phyloP scores from a whole-genome alignment of 2,797 vertebrate species.

The Acrossocheilus wenchowensis region DNA sequence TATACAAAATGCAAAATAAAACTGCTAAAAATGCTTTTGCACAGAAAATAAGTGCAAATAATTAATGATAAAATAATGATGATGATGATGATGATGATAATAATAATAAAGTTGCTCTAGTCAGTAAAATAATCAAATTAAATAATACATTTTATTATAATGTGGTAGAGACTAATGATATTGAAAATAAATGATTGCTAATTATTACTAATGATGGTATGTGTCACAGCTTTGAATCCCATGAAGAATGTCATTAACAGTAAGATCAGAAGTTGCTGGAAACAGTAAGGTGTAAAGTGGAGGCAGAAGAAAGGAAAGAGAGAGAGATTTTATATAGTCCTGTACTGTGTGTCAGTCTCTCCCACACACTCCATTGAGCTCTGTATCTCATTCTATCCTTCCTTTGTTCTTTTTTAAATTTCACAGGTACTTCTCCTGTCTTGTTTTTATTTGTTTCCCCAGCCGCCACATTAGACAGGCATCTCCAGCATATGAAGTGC shows the following conservation, averaged over 20 bases:
- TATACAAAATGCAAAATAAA: too few relatives aligned
- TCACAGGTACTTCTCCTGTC: slow-evolving; percentile 30
- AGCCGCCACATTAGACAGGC: slow-evolving; percentile 17
- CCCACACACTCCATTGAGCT: slow-evolving; percentile 59
- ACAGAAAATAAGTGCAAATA: not conserved
- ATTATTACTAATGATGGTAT: not conserved
- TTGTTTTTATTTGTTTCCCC: slow-evolving; percentile 39
- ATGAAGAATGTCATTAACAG: slow-evolving; percentile 18
- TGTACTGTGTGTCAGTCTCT: not conserved
- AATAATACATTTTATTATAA: not conserved
- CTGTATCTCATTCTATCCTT: slow-evolving; percentile 7
- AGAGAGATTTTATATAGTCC: not conserved
- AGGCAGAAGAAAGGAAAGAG: slow-evolving; percentile 16
- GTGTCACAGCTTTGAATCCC: not conserved
- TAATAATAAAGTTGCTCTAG: not conserved
- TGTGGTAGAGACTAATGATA: not conserved
- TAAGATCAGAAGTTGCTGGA: slow-evolving; percentile 14
- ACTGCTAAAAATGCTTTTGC: too few relatives aligned
- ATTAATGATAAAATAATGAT: too few relatives aligned
- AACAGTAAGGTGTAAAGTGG: slow-evolving; percentile 27
- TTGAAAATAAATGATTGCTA: not conserved
- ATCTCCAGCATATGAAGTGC: slow-evolving; percentile 20
- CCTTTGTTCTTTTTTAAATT: slow-evolving; percentile 25
- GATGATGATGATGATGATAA: not conserved
- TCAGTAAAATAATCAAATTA: not conserved